Evolutionary conservation across 2,888 invertebrate species (phyloP).

Genomic region (Oligia latruncula): DNA sequence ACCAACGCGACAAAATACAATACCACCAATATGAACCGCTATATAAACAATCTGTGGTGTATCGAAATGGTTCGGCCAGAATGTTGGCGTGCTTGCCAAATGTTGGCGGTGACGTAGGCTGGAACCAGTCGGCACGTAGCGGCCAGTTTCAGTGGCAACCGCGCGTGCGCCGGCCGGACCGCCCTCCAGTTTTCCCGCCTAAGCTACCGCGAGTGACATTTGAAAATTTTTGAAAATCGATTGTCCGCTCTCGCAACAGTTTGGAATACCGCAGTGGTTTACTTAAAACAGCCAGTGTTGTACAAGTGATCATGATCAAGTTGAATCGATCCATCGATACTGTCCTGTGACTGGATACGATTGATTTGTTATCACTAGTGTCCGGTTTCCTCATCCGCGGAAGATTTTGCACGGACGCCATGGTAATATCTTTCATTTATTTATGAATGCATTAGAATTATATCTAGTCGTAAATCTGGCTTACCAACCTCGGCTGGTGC

Average conservation of each 20-base stretch:
- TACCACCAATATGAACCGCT: constrained; percentile 66
- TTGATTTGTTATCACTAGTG: constrained; percentile 69
- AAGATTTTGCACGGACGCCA: constrained; percentile 70
- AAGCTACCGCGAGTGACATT: constrained; percentile 82
- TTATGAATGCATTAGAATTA: constrained; percentile 38
- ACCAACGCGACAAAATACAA: constrained; percentile 73
- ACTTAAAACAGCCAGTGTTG: constrained; percentile 67
- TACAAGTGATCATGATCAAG: constrained; percentile 61
- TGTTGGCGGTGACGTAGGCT: constrained; percentile 71
- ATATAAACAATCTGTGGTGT: constrained; percentile 73
- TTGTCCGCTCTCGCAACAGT: constrained; percentile 62
- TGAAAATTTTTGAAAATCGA: constrained; percentile 72
- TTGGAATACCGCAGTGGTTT: constrained; percentile 67
- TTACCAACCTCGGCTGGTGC: constrained; percentile 31
- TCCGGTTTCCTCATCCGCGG: constrained; percentile 70
- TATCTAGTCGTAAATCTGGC: constrained; percentile 43
- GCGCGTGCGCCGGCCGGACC: constrained; percentile 84
- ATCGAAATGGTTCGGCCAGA: constrained; percentile 70
- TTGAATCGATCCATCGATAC: constrained; percentile 66
- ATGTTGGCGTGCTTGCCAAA: constrained; percentile 75
- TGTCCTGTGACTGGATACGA: constrained; percentile 70
- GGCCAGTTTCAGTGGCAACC: constrained; percentile 82
- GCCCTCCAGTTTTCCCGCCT: constrained; percentile 80
- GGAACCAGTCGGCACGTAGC: constrained; percentile 71
- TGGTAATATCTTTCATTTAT: constrained; percentile 71